Evolutionary conservation across 2,797 vertebrate species (phyloP), one percentile per base, ranked within the genome.

Genomic region (Parambassis ranga): DNA sequence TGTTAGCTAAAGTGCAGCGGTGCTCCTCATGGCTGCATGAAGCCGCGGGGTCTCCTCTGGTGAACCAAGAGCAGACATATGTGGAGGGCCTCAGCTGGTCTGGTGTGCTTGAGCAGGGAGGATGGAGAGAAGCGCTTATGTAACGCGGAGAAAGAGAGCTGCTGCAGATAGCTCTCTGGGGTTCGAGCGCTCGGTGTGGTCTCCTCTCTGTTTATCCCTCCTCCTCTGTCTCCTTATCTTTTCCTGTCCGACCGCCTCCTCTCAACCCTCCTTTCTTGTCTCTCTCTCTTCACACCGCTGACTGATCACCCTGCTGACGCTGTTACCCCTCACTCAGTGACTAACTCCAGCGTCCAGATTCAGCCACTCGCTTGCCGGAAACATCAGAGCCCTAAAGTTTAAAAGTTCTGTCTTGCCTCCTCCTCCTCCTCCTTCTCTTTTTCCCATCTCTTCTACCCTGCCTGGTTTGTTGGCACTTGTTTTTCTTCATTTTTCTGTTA

Each of bases 401-500:
- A 73, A 71, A 79, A 75, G 73, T 75, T 80, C 38, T 61, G 42
- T 74, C 52, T 83, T 56, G 55, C 55, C 72, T 74, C 48, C 52
- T 36, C 26, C 9, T 44, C 69, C 38, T 55, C 63, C 33, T 46
- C 51, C 19, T 11, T 2, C 15, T 52, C 37, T 27, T 37, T 31
- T 19, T 26, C 30, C 14, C 39, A 58, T 66, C 47, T 76, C 52
- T 68, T n/a, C 55, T 55, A 65, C 71, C 56, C 65, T 76, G 70
- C 63, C 56, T 72, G 65, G 49, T 49, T 77, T 87, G 81, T 82
- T 76, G 65, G 71, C 71, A 72, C 78, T 86, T 87, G 81, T 86
- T 88, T 88, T 89, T 82, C 85, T 88, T 77, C 79, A 69, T 79
- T 82, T 85, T 82, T 81, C 78, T 68, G 79, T 91, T 90, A 89